Evolutionary conservation across 2,113 vertebrate species (phyloP), one percentile per base, ranked within the genome.

Genomic region (Herpailurus yagouaroundi): DNA sequence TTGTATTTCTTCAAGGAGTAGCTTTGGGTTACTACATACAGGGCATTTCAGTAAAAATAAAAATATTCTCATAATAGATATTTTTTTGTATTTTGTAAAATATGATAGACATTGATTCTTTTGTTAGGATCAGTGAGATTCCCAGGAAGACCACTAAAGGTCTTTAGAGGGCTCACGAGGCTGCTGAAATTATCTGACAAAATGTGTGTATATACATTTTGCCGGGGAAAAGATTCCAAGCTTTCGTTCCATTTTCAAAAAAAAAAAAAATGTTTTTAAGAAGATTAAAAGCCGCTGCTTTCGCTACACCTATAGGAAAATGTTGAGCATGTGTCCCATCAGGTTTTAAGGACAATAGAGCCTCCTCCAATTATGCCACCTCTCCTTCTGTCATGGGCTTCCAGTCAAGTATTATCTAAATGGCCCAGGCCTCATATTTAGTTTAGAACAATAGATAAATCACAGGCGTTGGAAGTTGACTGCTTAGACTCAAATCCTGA

Each of bases 21-120:
- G 69, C 66, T 91, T 85, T 89, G 77, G 55, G 13, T 31, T 19
- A 13, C 68, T 36, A 23, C 25, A 41, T 33, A 52, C 7, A 60
- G 13, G 71, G 25, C 38, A 45, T 95, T 92, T 81, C 19, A 60
- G 31, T 33, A 92, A 90, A 97, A 94, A 73, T 73, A 19, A 83
- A 96, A 80, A 89, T 48, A 73, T 9, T 27, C 63, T 80, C 73
- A 81, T 63, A 45, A 93, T 41, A 48, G 52, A 7, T 55, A 25
- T 80, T 90, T 94, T 76, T 76, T 5, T 71, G 77, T n/a, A n/a
- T n/a, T n/a, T n/a, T n/a, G n/a, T 27, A 41, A 80, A 84, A 33
- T 31, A 23, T 60, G 21, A 68, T 41, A 81, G 36, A 77, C 45
- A 64, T 19, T 71, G 33, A 48, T 57, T 77, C 60, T 86, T 48